Conservation (phyloP, 1,140 invertebrate species). For the Bicyclus anynana region DNA sequence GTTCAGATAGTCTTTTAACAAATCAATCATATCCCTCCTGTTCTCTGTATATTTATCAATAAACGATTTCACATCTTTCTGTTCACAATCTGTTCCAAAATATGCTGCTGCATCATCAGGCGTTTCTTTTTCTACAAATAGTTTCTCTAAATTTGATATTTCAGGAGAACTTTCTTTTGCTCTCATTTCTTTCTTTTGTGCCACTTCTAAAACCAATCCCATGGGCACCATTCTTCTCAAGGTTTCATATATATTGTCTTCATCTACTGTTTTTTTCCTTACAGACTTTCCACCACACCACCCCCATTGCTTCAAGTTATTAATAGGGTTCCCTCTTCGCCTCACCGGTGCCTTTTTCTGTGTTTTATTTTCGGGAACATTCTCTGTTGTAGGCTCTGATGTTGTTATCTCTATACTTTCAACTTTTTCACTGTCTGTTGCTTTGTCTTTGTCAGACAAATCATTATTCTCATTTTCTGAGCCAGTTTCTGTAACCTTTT, state of each 20-base stretch:
- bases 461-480: conserved; percentile 68
- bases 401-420: conserved; percentile 50
- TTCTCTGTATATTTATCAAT: conserved; percentile 77
- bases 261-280: conserved; percentile 74
- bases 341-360: conserved; percentile 79
- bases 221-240: conserved; percentile 79
- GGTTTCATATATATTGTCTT: conserved; percentile 79
- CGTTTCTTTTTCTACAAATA: conserved; percentile 77
- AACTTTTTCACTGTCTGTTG: conserved; percentile 61
- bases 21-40: conserved; percentile 79
- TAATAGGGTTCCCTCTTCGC: conserved; percentile 81
- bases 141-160: conserved; percentile 80
- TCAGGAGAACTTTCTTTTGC: conserved; percentile 79
- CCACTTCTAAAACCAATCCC: conserved; percentile 51
- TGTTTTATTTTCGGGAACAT: conserved; percentile 55
- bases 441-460: conserved; percentile 59
- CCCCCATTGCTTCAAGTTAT: conserved; percentile 83
- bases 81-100: conserved; percentile 82
- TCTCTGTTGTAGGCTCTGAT: conserved; percentile 31
- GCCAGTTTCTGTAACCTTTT: conserved; percentile 48
- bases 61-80: conserved; percentile 80
- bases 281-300: conserved; percentile 85
- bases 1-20: conserved; percentile 79
- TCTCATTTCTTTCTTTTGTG: conserved; percentile 65
- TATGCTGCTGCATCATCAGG: conserved; percentile 62